Evolutionary conservation across 2,113 vertebrate genomes (phyloP).

Genomic region (Dolichallabes microphthalmus): DNA sequence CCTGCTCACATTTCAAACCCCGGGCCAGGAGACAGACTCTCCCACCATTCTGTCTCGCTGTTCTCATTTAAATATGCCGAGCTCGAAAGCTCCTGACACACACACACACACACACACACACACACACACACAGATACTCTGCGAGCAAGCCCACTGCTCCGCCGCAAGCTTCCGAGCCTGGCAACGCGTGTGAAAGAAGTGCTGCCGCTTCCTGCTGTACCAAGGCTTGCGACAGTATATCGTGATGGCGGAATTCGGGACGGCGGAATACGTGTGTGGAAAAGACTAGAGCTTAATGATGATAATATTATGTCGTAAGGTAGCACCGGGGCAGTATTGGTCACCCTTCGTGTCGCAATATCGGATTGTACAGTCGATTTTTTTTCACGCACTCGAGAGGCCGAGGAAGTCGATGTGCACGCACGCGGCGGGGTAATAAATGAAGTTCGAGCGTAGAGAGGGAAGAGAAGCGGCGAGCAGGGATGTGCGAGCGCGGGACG

Average conservation of each 20-base stretch:
- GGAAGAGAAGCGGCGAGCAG: slow-evolving; percentile 25
- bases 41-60: slow-evolving; percentile 36
- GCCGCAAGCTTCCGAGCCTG: slow-evolving; percentile 12
- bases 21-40: slow-evolving; percentile 36
- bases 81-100: slow-evolving; percentile 46
- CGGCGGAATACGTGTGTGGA: neutral
- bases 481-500: slow-evolving; percentile 46
- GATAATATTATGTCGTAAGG: neutral
- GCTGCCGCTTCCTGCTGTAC: slow-evolving; percentile 4
- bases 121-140: slow-evolving; percentile 16
- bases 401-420: slow-evolving; percentile 26
- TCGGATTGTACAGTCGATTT: neutral
- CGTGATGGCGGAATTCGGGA: neutral
- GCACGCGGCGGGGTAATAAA: slow-evolving; percentile 56
- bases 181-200: slow-evolving; percentile 10
- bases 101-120: neutral
- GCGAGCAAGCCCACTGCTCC: slow-evolving; percentile 32
- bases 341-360: neutral
- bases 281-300: neutral
- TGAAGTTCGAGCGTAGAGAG: slow-evolving; percentile 23
- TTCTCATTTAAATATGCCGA: slow-evolving; percentile 51
- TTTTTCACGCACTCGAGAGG: neutral
- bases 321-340: neutral
- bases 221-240: neutral
- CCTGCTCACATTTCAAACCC: slow-evolving; percentile 44